Base-by-base conservation (phyloP, 2,113 vertebrate genomes). In the Pteronura brasiliensis region DNA sequence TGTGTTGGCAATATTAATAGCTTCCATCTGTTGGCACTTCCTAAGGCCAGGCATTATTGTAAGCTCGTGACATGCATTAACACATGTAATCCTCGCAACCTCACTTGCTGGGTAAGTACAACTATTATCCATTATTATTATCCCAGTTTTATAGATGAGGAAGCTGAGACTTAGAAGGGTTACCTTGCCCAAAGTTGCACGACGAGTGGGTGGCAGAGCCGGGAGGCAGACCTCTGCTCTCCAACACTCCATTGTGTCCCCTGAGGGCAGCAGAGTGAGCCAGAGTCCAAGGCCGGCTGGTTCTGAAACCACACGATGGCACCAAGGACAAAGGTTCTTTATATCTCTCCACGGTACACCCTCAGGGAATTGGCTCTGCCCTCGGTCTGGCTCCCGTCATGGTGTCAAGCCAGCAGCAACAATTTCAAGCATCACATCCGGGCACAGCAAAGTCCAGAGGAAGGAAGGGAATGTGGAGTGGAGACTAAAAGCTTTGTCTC, bases 1-100 rank as follows among this genome's bases (percentile, higher is more conserved):
- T n/a, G 94, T 67, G 61, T 79, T 27, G 34, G 89, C 69, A 76
- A 95, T 88, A 69, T 76, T 74, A 90, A 97, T n/a, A 23, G 95
- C 61, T 88, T 69, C 95, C 92, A 74, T 76, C 74, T 80, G 92
- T 55, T 44, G 36, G 85, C 59, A 65, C 94, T 90, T 80, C 74
- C 91, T 27, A 69, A 71, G 65, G 81, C 85, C 91, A 21, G 74
- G 80, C 72, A 5, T 83, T 59, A 71, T 0, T 39, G 31, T 57
- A 49, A 20, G 80, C 44, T 47, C 65, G 29, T 88, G 59, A 13
- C 34, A 11, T 42, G 63, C 88, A 63, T 39, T 72, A 71, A 71
- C 74, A 76, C 44, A 0, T 12, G 57, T 63, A 47, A 67, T 61
- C 80, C 86, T 93, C 89, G 25, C 49, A 52, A n/a, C 57, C 77